Conservation (phyloP, 2,797 vertebrate genomes). For the Gymnopithys bicolor region DNA sequence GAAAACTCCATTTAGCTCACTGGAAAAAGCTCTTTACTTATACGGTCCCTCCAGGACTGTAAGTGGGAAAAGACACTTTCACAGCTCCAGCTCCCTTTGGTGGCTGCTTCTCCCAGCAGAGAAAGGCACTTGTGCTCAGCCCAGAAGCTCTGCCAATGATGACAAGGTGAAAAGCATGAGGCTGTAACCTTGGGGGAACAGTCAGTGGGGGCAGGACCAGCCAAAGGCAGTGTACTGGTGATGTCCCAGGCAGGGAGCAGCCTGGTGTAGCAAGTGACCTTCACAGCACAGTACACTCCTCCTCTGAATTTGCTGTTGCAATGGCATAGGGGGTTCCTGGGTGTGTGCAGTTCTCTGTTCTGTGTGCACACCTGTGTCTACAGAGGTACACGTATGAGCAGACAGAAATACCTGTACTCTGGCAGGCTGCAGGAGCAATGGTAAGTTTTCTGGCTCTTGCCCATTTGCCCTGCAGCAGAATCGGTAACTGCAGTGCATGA, state of each 20-base stretch:
- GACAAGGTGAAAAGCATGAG: neutral
- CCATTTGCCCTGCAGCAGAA: neutral
- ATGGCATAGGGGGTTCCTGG: neutral
- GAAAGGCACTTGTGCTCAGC: neutral
- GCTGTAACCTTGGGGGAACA: neutral
- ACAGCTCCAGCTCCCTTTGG: neutral
- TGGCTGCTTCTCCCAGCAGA: slow-evolving; percentile 26
- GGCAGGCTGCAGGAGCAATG: neutral
- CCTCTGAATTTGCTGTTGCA: neutral
- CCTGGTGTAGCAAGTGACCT: neutral
- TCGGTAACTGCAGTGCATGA: neutral
- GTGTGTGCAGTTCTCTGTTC: neutral
- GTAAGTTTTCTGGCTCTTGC: neutral
- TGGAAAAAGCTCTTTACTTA: slow-evolving; percentile 56
- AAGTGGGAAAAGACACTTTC: slow-evolving; percentile 41
- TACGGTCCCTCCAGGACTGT: slow-evolving; percentile 13
- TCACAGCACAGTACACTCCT: rapidly evolving
- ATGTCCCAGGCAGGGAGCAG: neutral
- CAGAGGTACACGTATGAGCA: rapidly evolving
- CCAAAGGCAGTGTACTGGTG: neutral
- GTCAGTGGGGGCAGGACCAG: neutral
- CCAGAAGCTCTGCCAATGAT: neutral
- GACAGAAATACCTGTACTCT: neutral
- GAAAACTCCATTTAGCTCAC: slow-evolving; percentile 28
- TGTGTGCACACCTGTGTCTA: rapidly evolving